These are phyloP conservation scores for Pluvianellus socialis DNA, from an alignment of 2,113 vertebrate species.

Conservation along the genomic window DNA sequence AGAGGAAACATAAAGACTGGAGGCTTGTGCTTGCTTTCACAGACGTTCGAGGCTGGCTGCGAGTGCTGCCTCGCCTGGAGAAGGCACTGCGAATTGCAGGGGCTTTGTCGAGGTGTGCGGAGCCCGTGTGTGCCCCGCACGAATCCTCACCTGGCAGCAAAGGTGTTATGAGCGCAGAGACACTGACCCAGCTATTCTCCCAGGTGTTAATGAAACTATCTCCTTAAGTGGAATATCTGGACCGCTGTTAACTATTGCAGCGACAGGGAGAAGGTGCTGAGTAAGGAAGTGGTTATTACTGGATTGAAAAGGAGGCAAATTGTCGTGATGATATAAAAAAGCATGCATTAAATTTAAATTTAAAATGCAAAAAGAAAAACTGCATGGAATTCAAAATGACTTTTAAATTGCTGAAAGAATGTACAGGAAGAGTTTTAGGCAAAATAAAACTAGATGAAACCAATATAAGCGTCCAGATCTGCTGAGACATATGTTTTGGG, in stretches of 20 bases:
- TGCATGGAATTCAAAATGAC: neutral
- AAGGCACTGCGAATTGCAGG: neutral
- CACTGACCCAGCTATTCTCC: neutral
- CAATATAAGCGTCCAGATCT: constrained; percentile 8
- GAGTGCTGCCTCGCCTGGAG: neutral
- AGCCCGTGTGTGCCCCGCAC: accelerated
- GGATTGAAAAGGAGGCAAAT: neutral
- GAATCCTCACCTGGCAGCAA: accelerated
- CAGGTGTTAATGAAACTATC: neutral
- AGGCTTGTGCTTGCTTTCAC: neutral
- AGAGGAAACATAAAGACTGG: neutral
- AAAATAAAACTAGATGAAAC: constrained; percentile 26
- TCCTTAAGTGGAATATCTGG: accelerated
- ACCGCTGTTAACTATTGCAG: neutral
- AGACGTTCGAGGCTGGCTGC: neutral
- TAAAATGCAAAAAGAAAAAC: neutral
- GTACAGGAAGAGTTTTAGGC: neutral
- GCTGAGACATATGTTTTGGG: constrained; percentile 28
- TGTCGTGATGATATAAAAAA: neutral
- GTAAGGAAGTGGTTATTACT: neutral
- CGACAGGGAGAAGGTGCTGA: accelerated
- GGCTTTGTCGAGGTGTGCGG: neutral
- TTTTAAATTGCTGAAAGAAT: constrained; percentile 27
- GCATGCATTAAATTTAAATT: neutral
- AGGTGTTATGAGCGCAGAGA: neutral